phyloP scores from a whole-genome alignment of 1,140 invertebrate species.

The Glomeris maerens region DNA sequence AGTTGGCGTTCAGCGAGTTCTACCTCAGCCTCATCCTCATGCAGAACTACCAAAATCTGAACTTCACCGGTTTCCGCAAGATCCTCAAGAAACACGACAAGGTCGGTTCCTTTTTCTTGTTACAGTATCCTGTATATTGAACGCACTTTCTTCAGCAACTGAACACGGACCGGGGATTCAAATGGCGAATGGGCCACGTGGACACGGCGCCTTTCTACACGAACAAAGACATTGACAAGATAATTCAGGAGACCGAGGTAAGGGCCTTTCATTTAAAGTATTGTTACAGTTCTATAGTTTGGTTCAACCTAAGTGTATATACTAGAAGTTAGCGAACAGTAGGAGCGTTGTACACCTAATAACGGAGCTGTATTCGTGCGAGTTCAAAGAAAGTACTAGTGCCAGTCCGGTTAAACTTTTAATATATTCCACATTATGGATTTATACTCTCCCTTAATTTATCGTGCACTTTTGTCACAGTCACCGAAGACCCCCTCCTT shows the following conservation, averaged over 20 bases:
- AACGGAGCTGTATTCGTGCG: too few species aligned
- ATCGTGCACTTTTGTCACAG: too few species aligned
- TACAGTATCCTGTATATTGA: too few species aligned
- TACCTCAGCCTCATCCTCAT: slow-evolving; percentile 89
- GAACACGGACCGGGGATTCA: slow-evolving; percentile 53
- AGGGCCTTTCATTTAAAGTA: slow-evolving; percentile 25
- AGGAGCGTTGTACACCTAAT: too few species aligned
- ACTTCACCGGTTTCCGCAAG: slow-evolving; percentile 98
- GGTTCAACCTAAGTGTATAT: too few species aligned
- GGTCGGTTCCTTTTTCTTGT: slow-evolving; percentile 47
- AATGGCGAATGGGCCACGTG: slow-evolving; percentile 84
- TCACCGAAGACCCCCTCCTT: too few species aligned
- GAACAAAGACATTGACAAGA: slow-evolving; percentile 90
- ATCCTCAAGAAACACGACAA: slow-evolving; percentile 99
- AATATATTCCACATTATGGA: too few species aligned
- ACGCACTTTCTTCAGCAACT: slow-evolving; percentile 46
- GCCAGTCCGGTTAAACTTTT: too few species aligned
- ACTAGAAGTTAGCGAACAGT: too few species aligned
- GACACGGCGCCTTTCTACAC: slow-evolving; percentile 89
- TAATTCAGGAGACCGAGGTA: slow-evolving; percentile 90
- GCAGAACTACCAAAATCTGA: slow-evolving; percentile 71
- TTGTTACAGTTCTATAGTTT: too few species aligned
- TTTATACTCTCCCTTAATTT: too few species aligned
- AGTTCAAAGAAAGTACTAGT: too few species aligned
- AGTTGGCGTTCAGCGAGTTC: slow-evolving; percentile 97